Base-by-base conservation (phyloP, 2,797 vertebrate genomes). In the Melanotaenia maccullochi region DNA sequence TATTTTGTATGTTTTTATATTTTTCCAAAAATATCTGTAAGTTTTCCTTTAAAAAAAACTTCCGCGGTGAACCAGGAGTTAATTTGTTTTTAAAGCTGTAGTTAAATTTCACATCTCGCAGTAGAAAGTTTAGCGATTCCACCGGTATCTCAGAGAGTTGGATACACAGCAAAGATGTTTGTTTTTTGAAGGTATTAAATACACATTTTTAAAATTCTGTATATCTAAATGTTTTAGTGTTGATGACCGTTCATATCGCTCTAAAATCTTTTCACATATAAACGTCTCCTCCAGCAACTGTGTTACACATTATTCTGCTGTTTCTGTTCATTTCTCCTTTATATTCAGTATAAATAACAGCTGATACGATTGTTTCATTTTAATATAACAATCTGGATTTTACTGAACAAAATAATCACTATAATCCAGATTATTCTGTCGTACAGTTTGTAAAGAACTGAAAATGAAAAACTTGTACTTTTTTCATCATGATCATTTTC, bases 1-100 rank as follows among this genome's bases (percentile, higher is more conserved):
- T 93, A 93, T 93, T 93, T 94, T 93, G 86, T 93, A 93, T 93
- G 87, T 93, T 93, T 94, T 88, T 93, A 87, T 89, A 89, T 90
- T 91, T 91, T 90, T 89, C 85, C 85, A 90, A 79, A 73, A 82
- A 65, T 73, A 83, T 68, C 71, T 72, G 30, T 30, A 24, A 84
- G 79, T 84, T 78, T 77, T 89, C 79, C 87, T 90, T 83, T 83
- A 65, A 77, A 81, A 71, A 75, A 75, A 68, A 71, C 73, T 77
- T 85, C 82, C 81, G 82, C 70, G 65, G 56, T n/a, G 49, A 84
- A 81, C 75, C 60, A 68, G 71, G 52, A 71, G 52, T 2, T 65
- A 76, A 79, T 70, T 71, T 76, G 52, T 30, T 68, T 74, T 74
- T 71, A 71, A 78, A 62, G 83, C 73, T 62, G 22, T 78, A 32